Evolutionary conservation across 1,140 invertebrate species (phyloP), one percentile per base, ranked within the genome.

Genomic region (Papilio aristodemus): DNA sequence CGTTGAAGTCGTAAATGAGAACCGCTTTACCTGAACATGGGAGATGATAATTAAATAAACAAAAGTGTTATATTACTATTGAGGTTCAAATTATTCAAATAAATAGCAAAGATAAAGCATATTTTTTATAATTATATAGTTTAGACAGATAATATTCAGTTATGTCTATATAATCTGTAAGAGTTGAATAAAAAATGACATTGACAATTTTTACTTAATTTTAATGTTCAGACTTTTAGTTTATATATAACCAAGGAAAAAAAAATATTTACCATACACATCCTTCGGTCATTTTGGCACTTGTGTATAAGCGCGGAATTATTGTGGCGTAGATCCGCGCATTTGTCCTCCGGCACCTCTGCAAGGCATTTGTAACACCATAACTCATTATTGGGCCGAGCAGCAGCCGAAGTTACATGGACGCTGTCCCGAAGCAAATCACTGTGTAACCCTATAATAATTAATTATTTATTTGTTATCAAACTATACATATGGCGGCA

Each of bases 301-400:
- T 96, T 96, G 70, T 94, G 93, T 67, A 93, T 93, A 14, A 96
- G 92, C 8, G 85, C 86, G 0, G 93, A 93, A 70, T 93, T 90
- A 73, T 95, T 95, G 13, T 92, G 92, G 0, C 87, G 80, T 0
- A 94, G 83, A 59, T 96, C 94, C 7, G 93, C 92, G 74, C 96
- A 97, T 54, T 90, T 92, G 37, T 95, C 94, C 14, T 94, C 94
- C 27, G 94, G 92, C 2, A 94, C 93, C 90, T 96, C 95, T 0
- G 95, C 95, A 69, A 95, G 94, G 81, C 96, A 97, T 59, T 93
- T 93, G 85, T 96, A 96, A 89, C 96, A 97, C 92, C 94, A 95
- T 32, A 97, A 86, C 76, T 96, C 94, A 84, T 96, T 95, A 63
- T 93, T 93, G 74, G 94, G 94, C 83, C 95, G 93, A 10, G 93